Evolutionary conservation across 1,140 invertebrate species (phyloP).

Genomic region (Trichomalopsis sarcophagae): DNA sequence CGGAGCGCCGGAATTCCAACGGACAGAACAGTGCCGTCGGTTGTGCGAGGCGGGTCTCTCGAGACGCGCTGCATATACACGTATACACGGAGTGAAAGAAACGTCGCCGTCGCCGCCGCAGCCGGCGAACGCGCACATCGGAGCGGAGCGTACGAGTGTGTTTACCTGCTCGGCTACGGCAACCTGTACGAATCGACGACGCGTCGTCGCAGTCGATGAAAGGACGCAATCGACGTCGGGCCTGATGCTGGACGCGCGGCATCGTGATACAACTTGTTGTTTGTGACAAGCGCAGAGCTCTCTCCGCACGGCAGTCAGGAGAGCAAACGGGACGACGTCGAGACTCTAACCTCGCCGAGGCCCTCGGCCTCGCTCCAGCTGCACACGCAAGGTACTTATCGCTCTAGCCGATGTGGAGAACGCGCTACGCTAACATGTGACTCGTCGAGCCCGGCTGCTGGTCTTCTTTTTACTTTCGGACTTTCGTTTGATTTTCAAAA

Average conservation of each 20-base stretch:
- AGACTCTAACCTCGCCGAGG: neutral
- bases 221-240: conserved; percentile 28
- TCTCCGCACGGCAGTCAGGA: neutral
- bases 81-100: neutral
- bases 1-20: conserved; percentile 65
- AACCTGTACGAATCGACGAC: neutral
- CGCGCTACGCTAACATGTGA: conserved; percentile 49
- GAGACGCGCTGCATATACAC: conserved; percentile 34
- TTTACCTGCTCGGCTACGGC: neutral
- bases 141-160: neutral
- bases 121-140: neutral
- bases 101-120: neutral
- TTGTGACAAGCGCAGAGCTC: conserved; percentile 12
- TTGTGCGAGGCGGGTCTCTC: conserved; percentile 61
- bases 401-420: neutral
- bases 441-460: neutral
- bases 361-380: neutral
- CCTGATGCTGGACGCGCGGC: neutral
- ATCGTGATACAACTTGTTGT: neutral
- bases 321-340: neutral
- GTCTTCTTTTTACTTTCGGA: conserved; percentile 22
- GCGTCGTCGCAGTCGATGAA: conserved; percentile 13
- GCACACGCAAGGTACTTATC: neutral
- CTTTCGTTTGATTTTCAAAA: neutral
- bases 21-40: conserved; percentile 65